These are phyloP conservation scores for Machaerirhynchus nigripectus DNA, from an alignment of 2,113 vertebrate species.

Conservation along the genomic window DNA sequence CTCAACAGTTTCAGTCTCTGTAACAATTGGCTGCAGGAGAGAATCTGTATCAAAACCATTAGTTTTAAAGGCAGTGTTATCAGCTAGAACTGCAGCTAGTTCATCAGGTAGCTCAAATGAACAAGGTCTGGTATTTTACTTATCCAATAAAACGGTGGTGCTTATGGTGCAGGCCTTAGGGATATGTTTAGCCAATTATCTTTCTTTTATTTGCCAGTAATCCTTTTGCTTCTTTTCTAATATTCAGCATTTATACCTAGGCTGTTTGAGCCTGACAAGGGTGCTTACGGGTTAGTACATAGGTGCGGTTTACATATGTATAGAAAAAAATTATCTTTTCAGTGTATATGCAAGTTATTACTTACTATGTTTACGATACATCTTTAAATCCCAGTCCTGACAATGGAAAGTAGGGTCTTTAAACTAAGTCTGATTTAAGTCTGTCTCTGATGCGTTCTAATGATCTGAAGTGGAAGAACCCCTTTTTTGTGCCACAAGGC, in stretches of 20 bases:
- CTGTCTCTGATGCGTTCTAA: background rate
- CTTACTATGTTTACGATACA: background rate
- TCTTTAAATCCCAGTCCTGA: background rate
- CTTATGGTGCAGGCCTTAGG: background rate
- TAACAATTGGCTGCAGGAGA: background rate
- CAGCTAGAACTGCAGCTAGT: background rate
- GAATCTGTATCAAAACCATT: background rate
- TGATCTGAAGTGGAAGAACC: background rate
- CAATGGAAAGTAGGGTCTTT: background rate
- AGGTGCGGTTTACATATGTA: background rate
- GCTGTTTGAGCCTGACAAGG: background rate
- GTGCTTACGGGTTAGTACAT: background rate
- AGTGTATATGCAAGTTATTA: background rate
- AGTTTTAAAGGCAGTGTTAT: background rate
- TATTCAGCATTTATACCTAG: background rate
- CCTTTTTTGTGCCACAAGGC: background rate
- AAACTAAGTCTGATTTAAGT: background rate
- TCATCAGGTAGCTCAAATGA: background rate
- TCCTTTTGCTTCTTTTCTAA: background rate
- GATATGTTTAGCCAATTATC: background rate
- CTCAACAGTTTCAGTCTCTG: conserved; percentile 2
- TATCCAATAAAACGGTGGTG: background rate
- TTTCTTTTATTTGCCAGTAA: background rate
- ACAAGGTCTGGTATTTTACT: background rate
- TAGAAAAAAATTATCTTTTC: background rate